Evolutionary conservation across 2,113 vertebrate species (phyloP), one percentile per base, ranked within the genome.

Genomic region (Nibea coibor): DNA sequence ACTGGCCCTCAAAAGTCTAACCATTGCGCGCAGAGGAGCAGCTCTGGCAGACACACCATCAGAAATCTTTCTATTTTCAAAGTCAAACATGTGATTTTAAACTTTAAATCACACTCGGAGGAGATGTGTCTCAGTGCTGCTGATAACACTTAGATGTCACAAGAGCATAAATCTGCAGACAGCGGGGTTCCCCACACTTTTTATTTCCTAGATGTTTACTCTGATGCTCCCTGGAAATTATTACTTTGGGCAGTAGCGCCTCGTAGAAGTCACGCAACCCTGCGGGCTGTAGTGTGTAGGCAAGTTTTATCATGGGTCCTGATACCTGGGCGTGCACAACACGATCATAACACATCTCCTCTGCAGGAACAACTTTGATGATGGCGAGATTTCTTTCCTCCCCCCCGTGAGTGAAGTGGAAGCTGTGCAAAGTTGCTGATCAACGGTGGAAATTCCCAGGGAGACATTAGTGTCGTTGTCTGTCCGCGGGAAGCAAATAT

Each of bases 401-500:
- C 35, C 35, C 9, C 10, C 9, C 11, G 14, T 4, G 3, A 35
- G 51, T 58, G 24, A 42, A 75, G 31, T 39, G 64, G 20, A n/a
- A 53, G 14, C 57, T 47, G n/a, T 9, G n/a, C 51, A 19, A n/a
- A 48, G n/a, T 48, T 28, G 65, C 39, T 48, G 62, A 83, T 80
- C 75, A 80, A 39, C 45, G 78, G 79, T 78, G 88, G 90, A 80
- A 88, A 89, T 64, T 85, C 87, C 85, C 88, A 53, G 45, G 2
- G 67, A 76, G 63, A 64, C 59, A 58, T 42, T 16, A 4, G 51
- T 35, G 80, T 72, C 84, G 73, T 83, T 88, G 86, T 87, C 70
- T 85, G 22, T 56, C 67, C 58, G 77, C 14, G 66, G 51, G 82
- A 90, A 89, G 91, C 89, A 90, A 95, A 94, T 92, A 93, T 93